phyloP scores from a whole-genome alignment of 1,140 invertebrate genomes.

The Papilio machaon region DNA sequence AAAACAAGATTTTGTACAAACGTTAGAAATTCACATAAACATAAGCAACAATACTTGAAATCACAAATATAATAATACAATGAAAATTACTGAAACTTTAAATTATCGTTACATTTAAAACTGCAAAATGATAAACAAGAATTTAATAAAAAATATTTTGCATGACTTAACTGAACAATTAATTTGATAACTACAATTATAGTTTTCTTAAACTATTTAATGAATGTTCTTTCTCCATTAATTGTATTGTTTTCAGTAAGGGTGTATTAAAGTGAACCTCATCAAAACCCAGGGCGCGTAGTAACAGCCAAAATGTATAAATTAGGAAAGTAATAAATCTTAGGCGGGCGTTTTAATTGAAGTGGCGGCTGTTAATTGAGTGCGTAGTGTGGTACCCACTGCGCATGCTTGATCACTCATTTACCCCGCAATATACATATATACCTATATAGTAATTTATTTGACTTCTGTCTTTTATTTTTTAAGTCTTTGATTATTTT shows the following conservation, averaged over 20 bases:
- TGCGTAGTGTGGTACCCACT: conserved; percentile 52
- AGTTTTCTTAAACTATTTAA: neutral
- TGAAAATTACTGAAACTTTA: too few relatives aligned
- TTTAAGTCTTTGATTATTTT: neutral
- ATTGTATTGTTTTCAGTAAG: conserved; percentile 9
- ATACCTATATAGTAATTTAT: neutral
- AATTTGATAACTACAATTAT: neutral
- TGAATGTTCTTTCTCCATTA: neutral
- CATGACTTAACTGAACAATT: neutral
- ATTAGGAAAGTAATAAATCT: conserved; percentile 74
- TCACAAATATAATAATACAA: too few relatives aligned
- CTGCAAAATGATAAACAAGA: too few relatives aligned
- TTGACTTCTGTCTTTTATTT: neutral
- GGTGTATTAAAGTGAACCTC: conserved; percentile 33
- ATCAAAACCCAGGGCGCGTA: conserved; percentile 51
- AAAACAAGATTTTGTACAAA: too few relatives aligned
- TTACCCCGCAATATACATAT: conserved; percentile 45
- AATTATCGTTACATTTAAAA: too few relatives aligned
- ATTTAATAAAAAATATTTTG: too few relatives aligned
- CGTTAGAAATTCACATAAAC: too few relatives aligned
- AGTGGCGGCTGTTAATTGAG: conserved; percentile 73
- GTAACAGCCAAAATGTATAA: conserved; percentile 68
- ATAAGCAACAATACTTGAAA: too few relatives aligned
- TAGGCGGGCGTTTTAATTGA: conserved; percentile 76
- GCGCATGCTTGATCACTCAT: conserved; percentile 67